Base-by-base conservation (phyloP, 2,888 invertebrate genomes). In the Boloria euphrosyne region DNA sequence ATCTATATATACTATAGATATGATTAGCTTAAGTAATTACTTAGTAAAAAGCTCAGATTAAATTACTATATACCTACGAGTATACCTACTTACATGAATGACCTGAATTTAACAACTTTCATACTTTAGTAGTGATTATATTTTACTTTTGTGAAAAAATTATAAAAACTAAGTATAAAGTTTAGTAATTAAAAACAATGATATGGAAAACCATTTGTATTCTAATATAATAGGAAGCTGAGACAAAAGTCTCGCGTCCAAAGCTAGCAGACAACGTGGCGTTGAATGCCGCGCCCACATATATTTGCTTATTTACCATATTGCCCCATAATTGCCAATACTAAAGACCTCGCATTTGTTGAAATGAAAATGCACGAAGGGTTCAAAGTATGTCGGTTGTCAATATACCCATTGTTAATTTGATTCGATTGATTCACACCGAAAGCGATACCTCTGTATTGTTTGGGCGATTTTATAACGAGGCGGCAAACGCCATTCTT, bases 381-480 rank as follows among this genome's bases (percentile, higher is more conserved):
- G 78, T 55, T 73, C 79, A 71, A 70, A 68, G 55, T 73, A 75
- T 67, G 71, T 68, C 74, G 76, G 79, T 75, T 75, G 76, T 76
- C 75, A 75, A 75, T 81, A 83, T 80, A 76, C 79, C 83, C 78
- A 85, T 90, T 90, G 88, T 90, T 89, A 87, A 89, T 87, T 84
- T 84, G 84, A 86, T 85, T 85, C 84, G 86, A 89, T 89, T 86
- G 88, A 86, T 86, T 87, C 83, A 84, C 81, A 85, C 82, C 82
- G 91, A 90, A 90, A 90, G 84, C 86, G 89, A 91, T 90, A 87
- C 83, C 79, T 80, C 79, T 71, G 81, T 80, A 86, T 91, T 91
- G 90, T 90, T 91, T 90, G 86, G 82, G 68, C 75, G 85, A 84
- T 84, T 89, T 89, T 89, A 90, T 90, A 91, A 90, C 90, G 90